phyloP scores from a whole-genome alignment of 2,797 vertebrate species.

The Danionella dracula region DNA sequence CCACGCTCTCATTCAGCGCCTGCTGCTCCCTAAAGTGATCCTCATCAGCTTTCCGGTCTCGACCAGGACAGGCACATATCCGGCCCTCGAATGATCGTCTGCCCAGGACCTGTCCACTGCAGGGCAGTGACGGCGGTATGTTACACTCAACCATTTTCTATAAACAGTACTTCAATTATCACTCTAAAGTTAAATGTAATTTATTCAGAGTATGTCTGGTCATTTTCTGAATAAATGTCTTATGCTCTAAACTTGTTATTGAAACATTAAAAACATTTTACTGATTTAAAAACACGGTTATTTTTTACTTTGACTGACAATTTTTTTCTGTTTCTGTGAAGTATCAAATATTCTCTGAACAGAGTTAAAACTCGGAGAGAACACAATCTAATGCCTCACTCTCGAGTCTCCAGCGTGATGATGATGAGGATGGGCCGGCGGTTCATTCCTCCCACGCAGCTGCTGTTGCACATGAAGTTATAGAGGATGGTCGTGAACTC shows the following conservation, averaged over 20 bases:
- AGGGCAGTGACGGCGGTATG: not conserved
- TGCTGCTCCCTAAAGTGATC: conserved; percentile 96
- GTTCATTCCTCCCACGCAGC: conserved; percentile 98
- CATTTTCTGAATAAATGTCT: too few relatives aligned
- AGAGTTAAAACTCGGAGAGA: too few relatives aligned
- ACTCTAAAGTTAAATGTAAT: too few relatives aligned
- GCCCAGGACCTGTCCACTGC: conserved; percentile 91
- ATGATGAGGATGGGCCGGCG: conserved; percentile 96
- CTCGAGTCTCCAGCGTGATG: conserved; percentile 91
- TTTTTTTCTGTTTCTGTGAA: too few relatives aligned
- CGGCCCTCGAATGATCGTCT: conserved; percentile 93
- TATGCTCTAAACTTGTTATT: too few relatives aligned
- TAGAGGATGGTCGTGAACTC: conserved; percentile 97
- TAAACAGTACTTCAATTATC: too few relatives aligned
- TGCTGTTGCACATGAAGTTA: conserved; percentile 99
- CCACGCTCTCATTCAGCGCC: conserved; percentile 80
- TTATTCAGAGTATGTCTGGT: too few relatives aligned
- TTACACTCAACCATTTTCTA: too few relatives aligned
- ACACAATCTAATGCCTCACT: conserved; percentile 72
- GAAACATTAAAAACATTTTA: too few relatives aligned
- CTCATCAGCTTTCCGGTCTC: conserved; percentile 93
- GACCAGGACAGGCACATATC: conserved; percentile 94
- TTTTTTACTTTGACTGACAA: too few relatives aligned
- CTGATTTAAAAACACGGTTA: too few relatives aligned
- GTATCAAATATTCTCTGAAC: too few relatives aligned